These are phyloP conservation scores for Porites divaricata DNA, from an alignment of 92 coral and sea anemone genomes.

Conservation along the genomic window DNA sequence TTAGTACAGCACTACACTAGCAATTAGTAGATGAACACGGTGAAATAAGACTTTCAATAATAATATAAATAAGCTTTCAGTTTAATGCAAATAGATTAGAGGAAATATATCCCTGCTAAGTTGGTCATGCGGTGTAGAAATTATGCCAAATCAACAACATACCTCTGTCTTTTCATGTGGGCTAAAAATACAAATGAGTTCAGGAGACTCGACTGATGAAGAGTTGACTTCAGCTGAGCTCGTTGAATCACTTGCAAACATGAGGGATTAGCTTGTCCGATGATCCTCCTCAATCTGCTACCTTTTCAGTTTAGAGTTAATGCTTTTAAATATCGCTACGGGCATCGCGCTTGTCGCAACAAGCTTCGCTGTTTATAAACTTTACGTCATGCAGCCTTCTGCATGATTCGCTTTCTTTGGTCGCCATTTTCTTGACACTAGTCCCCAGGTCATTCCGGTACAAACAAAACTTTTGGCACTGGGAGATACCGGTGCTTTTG, in stretches of 20 bases:
- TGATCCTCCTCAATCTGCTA: not conserved
- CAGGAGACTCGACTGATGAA: not conserved
- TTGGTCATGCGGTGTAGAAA: too few relatives aligned
- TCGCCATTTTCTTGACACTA: not conserved
- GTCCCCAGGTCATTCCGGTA: slow-evolving; percentile 25
- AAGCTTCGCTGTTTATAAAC: not conserved
- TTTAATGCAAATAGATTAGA: too few relatives aligned
- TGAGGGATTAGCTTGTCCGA: not conserved
- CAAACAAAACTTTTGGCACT: not conserved
- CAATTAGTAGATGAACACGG: too few relatives aligned
- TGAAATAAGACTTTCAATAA: too few relatives aligned
- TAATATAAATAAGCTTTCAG: too few relatives aligned
- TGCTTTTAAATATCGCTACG: not conserved
- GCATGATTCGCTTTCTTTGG: not conserved
- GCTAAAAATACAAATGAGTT: not conserved
- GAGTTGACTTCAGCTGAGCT: not conserved
- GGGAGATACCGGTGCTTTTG: too few relatives aligned
- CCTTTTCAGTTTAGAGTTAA: not conserved
- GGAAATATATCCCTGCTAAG: too few relatives aligned
- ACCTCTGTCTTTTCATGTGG: not conserved
- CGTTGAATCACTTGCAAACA: not conserved
- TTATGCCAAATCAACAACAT: not conserved
- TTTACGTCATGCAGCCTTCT: not conserved
- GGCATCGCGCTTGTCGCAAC: not conserved
- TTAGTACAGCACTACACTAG: too few relatives aligned